Conservation (phyloP, 2,113 vertebrate species). For the Galemys pyrenaicus region DNA sequence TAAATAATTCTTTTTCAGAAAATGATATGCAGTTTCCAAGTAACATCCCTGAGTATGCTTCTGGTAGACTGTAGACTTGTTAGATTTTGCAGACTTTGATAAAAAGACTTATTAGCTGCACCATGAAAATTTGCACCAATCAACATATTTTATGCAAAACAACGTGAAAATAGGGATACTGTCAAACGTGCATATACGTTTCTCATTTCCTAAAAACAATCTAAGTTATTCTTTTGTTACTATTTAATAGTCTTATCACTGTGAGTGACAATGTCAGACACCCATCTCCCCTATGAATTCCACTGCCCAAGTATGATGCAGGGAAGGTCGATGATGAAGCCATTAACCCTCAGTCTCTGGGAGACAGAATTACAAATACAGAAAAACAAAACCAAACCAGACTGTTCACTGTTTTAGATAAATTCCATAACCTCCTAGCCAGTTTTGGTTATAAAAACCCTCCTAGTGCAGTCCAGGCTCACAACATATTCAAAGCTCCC, state of each 20-base stretch:
- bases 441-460: background rate
- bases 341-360: background rate
- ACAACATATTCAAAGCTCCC: background rate
- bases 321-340: background rate
- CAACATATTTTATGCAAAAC: constrained; percentile 67
- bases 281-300: accelerated
- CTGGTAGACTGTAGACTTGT: background rate
- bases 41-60: background rate
- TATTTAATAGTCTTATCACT: background rate
- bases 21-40: background rate
- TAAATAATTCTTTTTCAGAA: background rate
- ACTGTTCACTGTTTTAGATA: background rate
- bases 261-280: background rate
- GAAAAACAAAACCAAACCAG: background rate
- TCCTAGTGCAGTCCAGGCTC: background rate
- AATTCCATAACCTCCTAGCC: background rate
- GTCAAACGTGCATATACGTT: background rate
- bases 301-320: background rate
- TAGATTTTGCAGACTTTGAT: constrained; percentile 45
- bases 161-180: constrained; percentile 24
- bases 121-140: constrained; percentile 62
- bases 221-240: constrained; percentile 22
- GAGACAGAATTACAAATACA: background rate
- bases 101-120: constrained; percentile 45
- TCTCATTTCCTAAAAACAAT: constrained; percentile 39